Percentiles rank a stretch among this genome's conserved stretches.
Evolutionary conservation across 2,797 vertebrate genomes (phyloP).

Genomic region (Thripadectes ignobilis): DNA sequence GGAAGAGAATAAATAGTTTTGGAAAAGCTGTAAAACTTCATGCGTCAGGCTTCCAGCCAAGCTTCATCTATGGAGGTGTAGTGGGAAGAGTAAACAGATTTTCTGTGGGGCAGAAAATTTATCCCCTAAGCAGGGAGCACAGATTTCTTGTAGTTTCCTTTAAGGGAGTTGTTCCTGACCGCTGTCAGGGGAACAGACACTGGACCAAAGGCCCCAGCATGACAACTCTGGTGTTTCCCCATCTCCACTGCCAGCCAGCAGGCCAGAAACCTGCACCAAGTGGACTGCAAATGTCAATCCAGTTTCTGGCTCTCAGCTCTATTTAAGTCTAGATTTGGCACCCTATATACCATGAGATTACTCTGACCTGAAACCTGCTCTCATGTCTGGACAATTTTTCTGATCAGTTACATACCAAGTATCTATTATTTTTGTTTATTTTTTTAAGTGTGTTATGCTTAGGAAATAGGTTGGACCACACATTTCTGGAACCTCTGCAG

Average conservation of each 20-base stretch:
- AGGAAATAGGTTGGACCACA: background rate
- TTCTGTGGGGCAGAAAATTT: background rate
- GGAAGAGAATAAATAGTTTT: slow-evolving; percentile 23
- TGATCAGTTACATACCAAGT: background rate
- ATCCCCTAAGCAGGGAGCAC: background rate
- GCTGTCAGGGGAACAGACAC: background rate
- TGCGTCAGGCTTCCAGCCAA: slow-evolving; percentile 22
- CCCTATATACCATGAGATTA: background rate
- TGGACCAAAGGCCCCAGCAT: background rate
- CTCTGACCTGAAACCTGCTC: slow-evolving; percentile 7
- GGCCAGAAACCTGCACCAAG: background rate
- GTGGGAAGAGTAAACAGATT: slow-evolving; percentile 4
- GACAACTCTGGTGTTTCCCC: background rate
- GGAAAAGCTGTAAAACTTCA: slow-evolving; percentile 29
- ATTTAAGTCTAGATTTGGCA: background rate
- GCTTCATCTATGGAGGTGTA: slow-evolving; percentile 11
- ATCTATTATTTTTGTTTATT: background rate
- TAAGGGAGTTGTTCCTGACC: background rate
- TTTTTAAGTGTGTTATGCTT: background rate
- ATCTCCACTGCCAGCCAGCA: background rate
- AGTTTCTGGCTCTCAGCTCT: background rate
- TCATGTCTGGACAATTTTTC: slow-evolving; percentile 15
- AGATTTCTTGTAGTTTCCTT: background rate
- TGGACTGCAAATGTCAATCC: background rate
- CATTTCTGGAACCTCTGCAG: background rate